phyloP scores from a whole-genome alignment of 2,797 vertebrate species.

The Esox masquinongy region DNA sequence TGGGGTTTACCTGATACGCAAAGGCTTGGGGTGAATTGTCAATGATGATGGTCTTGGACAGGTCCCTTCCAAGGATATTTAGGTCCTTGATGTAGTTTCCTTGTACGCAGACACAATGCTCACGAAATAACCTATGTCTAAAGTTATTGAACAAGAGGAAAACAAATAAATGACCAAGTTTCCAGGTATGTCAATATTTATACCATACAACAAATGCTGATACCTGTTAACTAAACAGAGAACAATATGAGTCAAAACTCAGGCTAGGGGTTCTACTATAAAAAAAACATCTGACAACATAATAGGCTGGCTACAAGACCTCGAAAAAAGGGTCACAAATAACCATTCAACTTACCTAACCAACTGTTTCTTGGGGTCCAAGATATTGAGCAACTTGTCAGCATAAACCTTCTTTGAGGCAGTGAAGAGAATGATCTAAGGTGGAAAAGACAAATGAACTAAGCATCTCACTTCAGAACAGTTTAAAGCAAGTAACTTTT shows the following conservation, averaged over 20 bases:
- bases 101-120: conserved; percentile 98
- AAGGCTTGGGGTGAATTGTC: conserved; percentile 99
- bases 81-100: conserved; percentile 99
- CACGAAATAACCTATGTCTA: conserved; percentile 97
- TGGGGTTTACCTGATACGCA: conserved; percentile 89
- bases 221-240: conserved; percentile 4
- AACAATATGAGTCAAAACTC: background rate
- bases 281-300: background rate
- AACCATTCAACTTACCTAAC: conserved; percentile 82
- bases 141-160: conserved; percentile 26
- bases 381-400: conserved; percentile 98
- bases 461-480: background rate
- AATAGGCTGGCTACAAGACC: background rate
- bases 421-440: conserved; percentile 97
- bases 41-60: conserved; percentile 99
- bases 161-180: conserved; percentile 41
- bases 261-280: background rate
- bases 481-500: conserved; percentile 4
- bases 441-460: background rate
- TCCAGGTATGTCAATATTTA: conserved; percentile 55
- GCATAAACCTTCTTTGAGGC: conserved; percentile 99
- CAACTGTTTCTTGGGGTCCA: conserved; percentile 98
- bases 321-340: background rate
- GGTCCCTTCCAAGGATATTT: conserved; percentile 96
- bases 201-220: conserved; percentile 51